Conservation (phyloP, 2,888 invertebrate genomes). For the Nephrotoma flavescens region DNA sequence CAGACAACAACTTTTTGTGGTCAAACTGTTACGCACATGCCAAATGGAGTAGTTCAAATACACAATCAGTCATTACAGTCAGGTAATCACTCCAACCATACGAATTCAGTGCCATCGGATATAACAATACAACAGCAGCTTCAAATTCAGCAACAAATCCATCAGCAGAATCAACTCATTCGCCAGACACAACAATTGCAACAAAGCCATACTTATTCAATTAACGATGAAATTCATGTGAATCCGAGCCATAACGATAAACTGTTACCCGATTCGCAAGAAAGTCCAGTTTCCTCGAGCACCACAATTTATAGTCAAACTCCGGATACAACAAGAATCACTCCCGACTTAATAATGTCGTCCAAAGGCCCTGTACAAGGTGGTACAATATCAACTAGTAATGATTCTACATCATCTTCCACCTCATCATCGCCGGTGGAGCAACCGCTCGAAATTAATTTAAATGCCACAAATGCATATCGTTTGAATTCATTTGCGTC, state of each 20-base stretch:
- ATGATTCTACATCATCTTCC: conserved; percentile 52
- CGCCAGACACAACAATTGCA: conserved; percentile 17
- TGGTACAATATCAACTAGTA: conserved; percentile 71
- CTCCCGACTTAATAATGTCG: conserved; percentile 19
- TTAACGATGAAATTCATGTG: conserved; percentile 7
- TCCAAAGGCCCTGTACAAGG: conserved; percentile 61
- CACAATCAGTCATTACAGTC: conserved; percentile 19
- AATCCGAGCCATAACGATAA: neutral
- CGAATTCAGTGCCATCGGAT: neutral
- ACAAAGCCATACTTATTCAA: conserved; percentile 4
- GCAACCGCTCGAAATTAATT: neutral
- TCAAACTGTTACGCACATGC: conserved; percentile 19
- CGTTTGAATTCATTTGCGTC: conserved; percentile 26
- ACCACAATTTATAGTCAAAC: conserved; percentile 51
- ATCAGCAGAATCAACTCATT: conserved; percentile 19
- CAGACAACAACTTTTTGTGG: conserved; percentile 17
- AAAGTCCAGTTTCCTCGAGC: conserved; percentile 37
- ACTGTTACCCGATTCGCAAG: conserved; percentile 11
- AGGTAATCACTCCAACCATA: neutral
- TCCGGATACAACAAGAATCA: conserved; percentile 17
- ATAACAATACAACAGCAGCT: conserved; percentile 17
- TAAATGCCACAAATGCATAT: neutral
- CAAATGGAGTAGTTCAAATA: conserved; percentile 20
- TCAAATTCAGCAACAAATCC: conserved; percentile 21
- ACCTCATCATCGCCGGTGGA: conserved; percentile 46